Conservation (phyloP, 2,113 vertebrate genomes). For the Limnothrissa miodon region DNA sequence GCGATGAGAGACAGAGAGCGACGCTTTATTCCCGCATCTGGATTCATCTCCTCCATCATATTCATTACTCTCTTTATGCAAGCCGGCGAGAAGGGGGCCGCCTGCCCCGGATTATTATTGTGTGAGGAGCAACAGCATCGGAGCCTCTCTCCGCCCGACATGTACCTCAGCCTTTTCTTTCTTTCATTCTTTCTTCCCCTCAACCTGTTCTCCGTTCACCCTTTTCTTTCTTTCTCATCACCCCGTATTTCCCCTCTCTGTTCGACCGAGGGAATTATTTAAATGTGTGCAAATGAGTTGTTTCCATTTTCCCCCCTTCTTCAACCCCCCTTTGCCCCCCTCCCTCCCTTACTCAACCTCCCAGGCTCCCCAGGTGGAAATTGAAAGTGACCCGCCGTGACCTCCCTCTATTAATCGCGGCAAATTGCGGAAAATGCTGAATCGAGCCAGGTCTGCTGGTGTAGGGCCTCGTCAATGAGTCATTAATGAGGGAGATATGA, state of each 20-base stretch:
- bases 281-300: conserved; percentile 99
- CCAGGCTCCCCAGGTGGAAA: conserved; percentile 79
- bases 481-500: conserved; percentile 88
- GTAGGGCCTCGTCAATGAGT: conserved; percentile 78
- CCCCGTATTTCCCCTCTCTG: conserved; percentile 51
- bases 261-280: conserved; percentile 87
- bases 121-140: conserved; percentile 59
- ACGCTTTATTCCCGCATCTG: conserved; percentile 94
- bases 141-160: conserved; percentile 28
- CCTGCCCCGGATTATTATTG: conserved; percentile 71
- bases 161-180: conserved; percentile 42
- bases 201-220: conserved; percentile 23
- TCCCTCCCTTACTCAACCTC: background rate
- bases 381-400: conserved; percentile 96
- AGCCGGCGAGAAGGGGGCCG: conserved; percentile 58
- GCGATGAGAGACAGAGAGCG: conserved; percentile 57
- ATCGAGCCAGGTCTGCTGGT: conserved; percentile 81
- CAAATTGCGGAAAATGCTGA: conserved; percentile 94
- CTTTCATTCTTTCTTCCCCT: conserved; percentile 33
- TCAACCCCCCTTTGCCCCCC: conserved; percentile 28
- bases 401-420: conserved; percentile 96
- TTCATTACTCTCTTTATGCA: conserved; percentile 86
- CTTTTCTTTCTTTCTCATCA: conserved; percentile 44
- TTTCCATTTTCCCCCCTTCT: conserved; percentile 90
- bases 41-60: conserved; percentile 90